A percentile compares a stretch with the other conserved stretches of the same genome.
Conservation (phyloP, 2,888 invertebrate genomes). For the Drosophila nr. perissopoda region DNA sequence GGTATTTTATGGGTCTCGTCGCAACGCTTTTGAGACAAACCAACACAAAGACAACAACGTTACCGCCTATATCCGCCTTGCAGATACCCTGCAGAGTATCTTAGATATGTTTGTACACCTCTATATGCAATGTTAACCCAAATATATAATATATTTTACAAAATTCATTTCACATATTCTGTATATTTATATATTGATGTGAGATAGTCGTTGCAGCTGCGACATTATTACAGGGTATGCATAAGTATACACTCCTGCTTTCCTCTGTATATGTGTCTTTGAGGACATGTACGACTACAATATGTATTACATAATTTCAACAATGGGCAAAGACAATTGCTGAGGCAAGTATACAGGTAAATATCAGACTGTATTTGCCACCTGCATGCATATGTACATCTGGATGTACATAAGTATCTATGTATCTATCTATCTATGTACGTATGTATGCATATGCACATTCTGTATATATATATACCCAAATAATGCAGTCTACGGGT, state of each 20-base stretch:
- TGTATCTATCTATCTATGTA: not conserved
- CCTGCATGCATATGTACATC: not conserved
- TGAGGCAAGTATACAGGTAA: slow-evolving; percentile 4
- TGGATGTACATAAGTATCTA: not conserved
- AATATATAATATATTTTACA: not conserved
- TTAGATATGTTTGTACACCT: too few relatives aligned
- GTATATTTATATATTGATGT: not conserved
- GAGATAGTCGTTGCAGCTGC: not conserved
- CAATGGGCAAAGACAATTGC: slow-evolving; percentile 42
- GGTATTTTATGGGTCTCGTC: slow-evolving; percentile 45
- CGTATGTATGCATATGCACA: not conserved
- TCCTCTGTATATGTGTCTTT: not conserved
- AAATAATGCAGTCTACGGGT: not conserved
- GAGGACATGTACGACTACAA: slow-evolving; percentile 2
- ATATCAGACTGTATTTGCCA: not conserved
- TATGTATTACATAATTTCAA: slow-evolving; percentile 40
- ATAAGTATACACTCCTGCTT: not conserved
- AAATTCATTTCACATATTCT: not conserved
- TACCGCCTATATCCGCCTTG: not conserved
- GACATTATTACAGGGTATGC: not conserved
- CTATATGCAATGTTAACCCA: not conserved
- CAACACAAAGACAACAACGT: not conserved
- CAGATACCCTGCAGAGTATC: not conserved
- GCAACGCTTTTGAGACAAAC: slow-evolving; percentile 42
- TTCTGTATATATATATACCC: not conserved